Evolutionary conservation across 1,140 invertebrate genomes (phyloP), one percentile per base, ranked within the genome.

Genomic region (Drosophila oshimai): DNA sequence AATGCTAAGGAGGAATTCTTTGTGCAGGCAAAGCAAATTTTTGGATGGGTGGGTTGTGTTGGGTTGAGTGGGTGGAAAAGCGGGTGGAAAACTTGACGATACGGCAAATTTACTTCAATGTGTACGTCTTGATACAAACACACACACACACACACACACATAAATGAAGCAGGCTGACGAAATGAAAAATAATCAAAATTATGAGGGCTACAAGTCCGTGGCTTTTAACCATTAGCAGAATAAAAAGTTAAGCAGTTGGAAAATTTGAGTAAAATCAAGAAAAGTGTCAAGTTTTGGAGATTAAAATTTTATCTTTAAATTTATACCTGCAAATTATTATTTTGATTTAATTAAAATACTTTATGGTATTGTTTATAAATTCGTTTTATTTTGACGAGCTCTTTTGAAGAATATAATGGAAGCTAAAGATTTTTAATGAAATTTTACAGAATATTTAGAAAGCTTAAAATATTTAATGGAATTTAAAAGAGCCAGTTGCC

Each of bases 21-120:
- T 77, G 36, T 76, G 73, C 73, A 36, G 53, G 42, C 62, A 53
- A 74, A 68, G 60, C 74, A 55, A 72, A 77, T 54, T 72, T 61
- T 69, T 9, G 28, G 10, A 20, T 24, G 36, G 2, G 10, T 24
- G 29, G 36, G 2, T 24, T 36, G 10, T 17, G 17, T 22, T 13
- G 28, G 20, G 46, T 6, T 22, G 12, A 24, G 39, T 28, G 22
- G 24, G 18, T n/a, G 12, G 36, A 12, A 46, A 36, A 26, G 29
- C 31, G 31, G 28, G 6, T 18, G 18, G 26, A 53, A 44, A 47
- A 53, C 20, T 76, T 47, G 51, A 42, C 51, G 64, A 75, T 74
- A 69, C 41, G 54, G 53, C 71, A 81, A 81, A 75, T 75, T 75
- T 72, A 74, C 33, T 26, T 26, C 17, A 20, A 31, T 50, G 49